These are phyloP conservation scores for Anoncus sp. DNA, from an alignment of 2,888 invertebrate species.

Conservation along the genomic window DNA sequence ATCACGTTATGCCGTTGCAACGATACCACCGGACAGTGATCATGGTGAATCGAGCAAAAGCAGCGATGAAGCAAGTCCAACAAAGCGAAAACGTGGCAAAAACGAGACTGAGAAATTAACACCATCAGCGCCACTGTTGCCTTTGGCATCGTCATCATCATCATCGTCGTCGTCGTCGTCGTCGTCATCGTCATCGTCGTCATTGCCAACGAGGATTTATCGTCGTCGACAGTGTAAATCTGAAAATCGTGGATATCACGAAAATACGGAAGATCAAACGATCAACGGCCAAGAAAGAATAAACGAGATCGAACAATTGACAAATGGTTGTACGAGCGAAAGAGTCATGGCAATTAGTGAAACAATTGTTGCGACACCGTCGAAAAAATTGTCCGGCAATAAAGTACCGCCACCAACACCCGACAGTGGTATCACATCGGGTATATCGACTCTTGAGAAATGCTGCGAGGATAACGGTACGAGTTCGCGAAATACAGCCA, in stretches of 20 bases:
- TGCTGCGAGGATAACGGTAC: slow-evolving; percentile 63
- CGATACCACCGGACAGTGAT: slow-evolving; percentile 59
- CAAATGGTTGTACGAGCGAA: slow-evolving; percentile 63
- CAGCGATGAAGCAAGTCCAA: slow-evolving; percentile 58
- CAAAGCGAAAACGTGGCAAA: slow-evolving; percentile 70
- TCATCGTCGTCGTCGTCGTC: slow-evolving; percentile 25
- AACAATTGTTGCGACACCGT: slow-evolving; percentile 55
- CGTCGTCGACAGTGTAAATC: slow-evolving; percentile 70
- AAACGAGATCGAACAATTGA: slow-evolving; percentile 61
- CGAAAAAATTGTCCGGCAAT: slow-evolving; percentile 67
- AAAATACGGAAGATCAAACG: slow-evolving; percentile 61
- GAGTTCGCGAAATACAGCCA: slow-evolving; percentile 66
- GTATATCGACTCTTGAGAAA: slow-evolving; percentile 78
- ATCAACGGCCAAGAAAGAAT: no score
- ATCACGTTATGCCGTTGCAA: slow-evolving; percentile 67
- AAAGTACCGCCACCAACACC: slow-evolving; percentile 73
- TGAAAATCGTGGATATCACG: slow-evolving; percentile 53
- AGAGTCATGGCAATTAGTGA: slow-evolving; percentile 3
- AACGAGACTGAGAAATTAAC: slow-evolving; percentile 71
- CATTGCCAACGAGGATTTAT: slow-evolving; percentile 59
- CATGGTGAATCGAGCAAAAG: slow-evolving; percentile 65
- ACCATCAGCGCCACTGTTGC: no score
- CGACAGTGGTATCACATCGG: slow-evolving; percentile 80
- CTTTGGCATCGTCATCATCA: background rate
- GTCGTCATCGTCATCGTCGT: background rate